phyloP scores from a whole-genome alignment of 2,888 invertebrate genomes.

The Xylophagus ater region DNA sequence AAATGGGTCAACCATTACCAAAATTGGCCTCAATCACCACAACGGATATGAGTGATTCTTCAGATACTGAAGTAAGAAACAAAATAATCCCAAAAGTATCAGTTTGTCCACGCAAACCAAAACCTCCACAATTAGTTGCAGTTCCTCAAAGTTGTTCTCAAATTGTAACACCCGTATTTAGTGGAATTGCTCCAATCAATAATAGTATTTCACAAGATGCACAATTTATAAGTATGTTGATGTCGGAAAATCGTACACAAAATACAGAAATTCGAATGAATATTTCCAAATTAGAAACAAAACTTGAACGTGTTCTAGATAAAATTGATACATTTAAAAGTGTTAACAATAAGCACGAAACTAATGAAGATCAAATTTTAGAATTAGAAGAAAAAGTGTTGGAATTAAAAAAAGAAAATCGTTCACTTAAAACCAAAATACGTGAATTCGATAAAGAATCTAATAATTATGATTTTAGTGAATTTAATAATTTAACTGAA shows the following conservation, averaged over 20 bases:
- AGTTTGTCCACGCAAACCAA: slow-evolving; percentile 19
- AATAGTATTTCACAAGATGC: slow-evolving; percentile 22
- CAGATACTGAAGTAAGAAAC: slow-evolving; percentile 35
- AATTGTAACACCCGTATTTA: slow-evolving; percentile 10
- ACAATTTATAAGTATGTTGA: slow-evolving; percentile 43
- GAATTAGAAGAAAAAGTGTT: slow-evolving; percentile 34
- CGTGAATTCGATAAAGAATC: background rate
- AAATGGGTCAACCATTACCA: slow-evolving; percentile 44
- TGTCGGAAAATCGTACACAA: slow-evolving; percentile 51
- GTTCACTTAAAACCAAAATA: slow-evolving; percentile 24
- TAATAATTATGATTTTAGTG: background rate
- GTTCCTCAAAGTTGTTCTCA: slow-evolving; percentile 13
- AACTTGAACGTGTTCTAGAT: slow-evolving; percentile 49
- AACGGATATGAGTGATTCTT: slow-evolving; percentile 38
- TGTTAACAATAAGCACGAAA: slow-evolving; percentile 15
- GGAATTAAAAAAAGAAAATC: slow-evolving; percentile 34
- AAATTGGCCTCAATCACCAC: slow-evolving; percentile 25
- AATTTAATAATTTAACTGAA: background rate
- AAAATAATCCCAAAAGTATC: slow-evolving; percentile 20
- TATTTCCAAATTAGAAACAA: slow-evolving; percentile 50
- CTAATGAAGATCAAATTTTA: slow-evolving; percentile 26
- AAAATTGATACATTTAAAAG: slow-evolving; percentile 35
- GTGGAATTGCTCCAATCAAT: background rate
- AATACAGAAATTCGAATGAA: slow-evolving; percentile 55
- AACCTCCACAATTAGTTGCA: slow-evolving; percentile 19